Evolutionary conservation across 2,888 invertebrate genomes (phyloP).

Genomic region (Thereva nobilitata): DNA sequence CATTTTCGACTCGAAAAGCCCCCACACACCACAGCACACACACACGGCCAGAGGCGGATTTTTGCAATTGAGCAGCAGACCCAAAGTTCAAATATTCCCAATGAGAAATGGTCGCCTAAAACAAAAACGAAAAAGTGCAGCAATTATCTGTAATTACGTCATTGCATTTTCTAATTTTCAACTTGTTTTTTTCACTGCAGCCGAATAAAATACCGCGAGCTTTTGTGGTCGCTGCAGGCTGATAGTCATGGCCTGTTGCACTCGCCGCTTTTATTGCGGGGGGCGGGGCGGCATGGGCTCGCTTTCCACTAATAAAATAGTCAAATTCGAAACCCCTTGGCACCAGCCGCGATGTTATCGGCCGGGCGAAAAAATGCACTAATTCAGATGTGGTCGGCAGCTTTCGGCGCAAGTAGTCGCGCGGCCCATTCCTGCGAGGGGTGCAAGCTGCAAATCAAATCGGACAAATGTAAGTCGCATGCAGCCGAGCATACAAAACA

Average conservation of each 20-base stretch:
- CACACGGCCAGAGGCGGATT: constrained; percentile 17
- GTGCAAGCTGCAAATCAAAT: constrained; percentile 18
- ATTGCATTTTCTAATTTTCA: constrained; percentile 35
- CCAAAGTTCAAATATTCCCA: constrained; percentile 30
- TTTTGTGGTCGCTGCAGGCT: constrained; percentile 5
- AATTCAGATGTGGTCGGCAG: no score
- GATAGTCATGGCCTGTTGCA: constrained; percentile 26
- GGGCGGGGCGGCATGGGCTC: not conserved
- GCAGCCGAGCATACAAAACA: constrained; percentile 18
- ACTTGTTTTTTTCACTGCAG: constrained; percentile 14
- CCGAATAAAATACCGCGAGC: constrained; percentile 23
- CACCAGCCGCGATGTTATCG: no score
- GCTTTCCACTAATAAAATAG: not conserved
- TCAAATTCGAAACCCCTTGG: constrained; percentile 18
- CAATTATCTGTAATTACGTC: constrained; percentile 36
- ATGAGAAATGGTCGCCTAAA: constrained; percentile 29
- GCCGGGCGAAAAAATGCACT: no score
- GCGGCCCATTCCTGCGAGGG: constrained; percentile 8
- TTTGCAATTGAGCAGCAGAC: constrained; percentile 13
- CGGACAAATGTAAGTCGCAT: constrained; percentile 29
- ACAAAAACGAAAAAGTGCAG: constrained; percentile 24
- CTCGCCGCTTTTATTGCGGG: not conserved
- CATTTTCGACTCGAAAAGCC: constrained; percentile 12
- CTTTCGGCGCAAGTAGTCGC: not conserved
- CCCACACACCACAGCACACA: constrained; percentile 28